Evolutionary conservation across 1,140 invertebrate species (phyloP).

Genomic region (Cepaea nemoralis): DNA sequence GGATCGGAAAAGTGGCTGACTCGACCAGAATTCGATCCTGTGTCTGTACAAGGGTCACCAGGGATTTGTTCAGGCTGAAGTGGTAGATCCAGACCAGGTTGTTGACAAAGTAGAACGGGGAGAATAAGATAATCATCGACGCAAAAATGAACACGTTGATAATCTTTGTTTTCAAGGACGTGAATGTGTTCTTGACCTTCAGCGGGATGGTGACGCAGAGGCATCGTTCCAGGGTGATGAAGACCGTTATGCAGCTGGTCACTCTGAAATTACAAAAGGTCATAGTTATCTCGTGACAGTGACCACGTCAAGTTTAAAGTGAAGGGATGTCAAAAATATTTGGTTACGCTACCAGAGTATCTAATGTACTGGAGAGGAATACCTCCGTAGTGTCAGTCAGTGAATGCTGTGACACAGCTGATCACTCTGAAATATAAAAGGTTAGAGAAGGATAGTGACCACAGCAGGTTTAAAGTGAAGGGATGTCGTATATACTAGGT

Average conservation of each 20-base stretch:
- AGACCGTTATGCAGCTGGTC: background rate
- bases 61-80: background rate
- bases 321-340: no score
- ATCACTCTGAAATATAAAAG: no score
- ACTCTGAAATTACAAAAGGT: background rate
- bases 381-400: no score
- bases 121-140: background rate
- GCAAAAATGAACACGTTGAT: background rate
- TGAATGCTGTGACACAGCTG: no score
- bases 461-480: no score
- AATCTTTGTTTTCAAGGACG: background rate
- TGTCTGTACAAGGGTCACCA: background rate
- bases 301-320: no score
- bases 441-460: no score
- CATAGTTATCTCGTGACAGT: no score
- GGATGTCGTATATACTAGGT: no score
- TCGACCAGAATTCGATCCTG: background rate
- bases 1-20: background rate
- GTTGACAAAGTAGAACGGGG: background rate
- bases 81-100: background rate
- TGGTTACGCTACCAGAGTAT: no score
- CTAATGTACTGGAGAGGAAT: no score
- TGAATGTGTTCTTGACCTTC: background rate
- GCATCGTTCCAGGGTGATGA: background rate
- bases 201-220: background rate